phyloP scores from a whole-genome alignment of 2,113 vertebrate species.

The Plestiodon gilberti region DNA sequence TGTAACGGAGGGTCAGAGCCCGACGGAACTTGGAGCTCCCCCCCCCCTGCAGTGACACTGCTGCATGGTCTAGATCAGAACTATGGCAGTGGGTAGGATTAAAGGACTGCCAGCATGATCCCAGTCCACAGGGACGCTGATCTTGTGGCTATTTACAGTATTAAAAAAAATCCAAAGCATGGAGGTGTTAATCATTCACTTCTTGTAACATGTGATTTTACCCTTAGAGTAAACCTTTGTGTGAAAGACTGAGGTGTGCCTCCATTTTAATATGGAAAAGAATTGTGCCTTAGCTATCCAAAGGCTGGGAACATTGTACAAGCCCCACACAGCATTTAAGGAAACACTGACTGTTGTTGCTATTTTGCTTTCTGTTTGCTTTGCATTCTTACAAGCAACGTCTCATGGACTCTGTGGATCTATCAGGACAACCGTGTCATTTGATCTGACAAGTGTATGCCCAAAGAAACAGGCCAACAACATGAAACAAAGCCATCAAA shows the following conservation, averaged over 20 bases:
- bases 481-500: conserved; percentile 53
- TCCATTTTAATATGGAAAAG: not conserved
- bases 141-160: too few relatives aligned
- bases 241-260: not conserved
- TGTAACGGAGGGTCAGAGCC: too few relatives aligned
- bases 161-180: too few relatives aligned
- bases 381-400: conserved; percentile 19
- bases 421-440: conserved; percentile 32
- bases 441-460: conserved; percentile 33
- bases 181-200: too few relatives aligned
- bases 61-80: too few relatives aligned
- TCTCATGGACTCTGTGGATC: conserved; percentile 32
- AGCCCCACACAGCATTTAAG: not conserved
- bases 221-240: not conserved
- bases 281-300: not conserved
- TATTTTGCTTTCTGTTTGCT: not conserved
- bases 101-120: too few relatives aligned
- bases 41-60: too few relatives aligned
- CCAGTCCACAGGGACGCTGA: too few relatives aligned
- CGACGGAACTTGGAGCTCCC: too few relatives aligned
- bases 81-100: too few relatives aligned
- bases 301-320: not conserved
- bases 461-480: conserved; percentile 55
- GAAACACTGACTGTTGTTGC: conserved; percentile 26
- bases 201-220: too few relatives aligned